These are phyloP conservation scores for Hemistola chrysoprasaria DNA, from an alignment of 2,888 invertebrate genomes.

Conservation along the genomic window DNA sequence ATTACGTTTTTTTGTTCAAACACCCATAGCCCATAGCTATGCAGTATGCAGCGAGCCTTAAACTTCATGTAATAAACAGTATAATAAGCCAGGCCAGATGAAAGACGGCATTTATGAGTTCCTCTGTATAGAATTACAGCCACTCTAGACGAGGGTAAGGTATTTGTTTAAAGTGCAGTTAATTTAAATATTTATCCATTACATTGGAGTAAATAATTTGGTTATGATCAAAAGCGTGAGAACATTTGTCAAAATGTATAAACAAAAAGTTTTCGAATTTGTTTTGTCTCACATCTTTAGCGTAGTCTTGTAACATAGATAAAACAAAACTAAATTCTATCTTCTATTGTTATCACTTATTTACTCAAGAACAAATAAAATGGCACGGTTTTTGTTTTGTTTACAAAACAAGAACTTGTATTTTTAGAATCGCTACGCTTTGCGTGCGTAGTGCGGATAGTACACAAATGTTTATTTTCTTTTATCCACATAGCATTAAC, in stretches of 20 bases:
- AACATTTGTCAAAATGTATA: constrained; percentile 30
- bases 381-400: constrained; percentile 3
- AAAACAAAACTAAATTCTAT: constrained; percentile 7
- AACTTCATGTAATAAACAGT: constrained; percentile 36
- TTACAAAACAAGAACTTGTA: background rate
- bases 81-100: constrained; percentile 66
- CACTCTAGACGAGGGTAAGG: constrained; percentile 38
- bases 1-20: constrained; percentile 41
- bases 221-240: constrained; percentile 44
- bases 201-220: constrained; percentile 41
- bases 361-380: background rate
- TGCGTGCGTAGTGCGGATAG: background rate
- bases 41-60: too few species aligned
- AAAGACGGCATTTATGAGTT: constrained; percentile 69
- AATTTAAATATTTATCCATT: constrained; percentile 61
- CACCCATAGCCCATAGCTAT: constrained; percentile 40
- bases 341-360: background rate
- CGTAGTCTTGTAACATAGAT: constrained; percentile 10
- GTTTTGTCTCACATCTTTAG: constrained; percentile 11
- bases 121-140: constrained; percentile 63
- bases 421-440: background rate
- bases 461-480: constrained; percentile 14
- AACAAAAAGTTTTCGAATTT: constrained; percentile 23
- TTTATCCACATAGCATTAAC: constrained; percentile 10
- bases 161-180: constrained; percentile 60